These are phyloP conservation scores for Norana najaformis DNA, from an alignment of 2,888 invertebrate species.

Conservation along the genomic window DNA sequence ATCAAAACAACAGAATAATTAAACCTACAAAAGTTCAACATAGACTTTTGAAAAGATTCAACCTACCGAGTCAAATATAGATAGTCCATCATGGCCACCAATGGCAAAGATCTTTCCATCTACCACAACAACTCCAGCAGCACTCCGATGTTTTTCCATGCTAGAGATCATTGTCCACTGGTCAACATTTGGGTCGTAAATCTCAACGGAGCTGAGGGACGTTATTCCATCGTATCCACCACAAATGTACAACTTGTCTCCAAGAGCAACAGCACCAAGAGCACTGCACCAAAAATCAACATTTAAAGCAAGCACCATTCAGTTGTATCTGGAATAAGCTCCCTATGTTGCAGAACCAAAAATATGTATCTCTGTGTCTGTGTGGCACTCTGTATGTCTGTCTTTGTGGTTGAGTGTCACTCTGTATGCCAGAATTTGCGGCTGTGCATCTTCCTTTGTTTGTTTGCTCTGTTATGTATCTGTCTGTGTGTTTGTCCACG, in stretches of 20 bases:
- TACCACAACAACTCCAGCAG: constrained; percentile 74
- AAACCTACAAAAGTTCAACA: neutral
- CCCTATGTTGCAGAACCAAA: too few species aligned
- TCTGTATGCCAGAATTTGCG: too few species aligned
- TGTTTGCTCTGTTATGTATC: too few species aligned
- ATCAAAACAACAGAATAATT: neutral
- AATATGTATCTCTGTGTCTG: too few species aligned
- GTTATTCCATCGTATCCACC: constrained; percentile 62
- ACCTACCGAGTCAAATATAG: constrained; percentile 79
- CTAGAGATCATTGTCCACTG: constrained; percentile 74
- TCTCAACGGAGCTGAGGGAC: constrained; percentile 59
- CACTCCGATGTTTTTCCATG: constrained; percentile 75
- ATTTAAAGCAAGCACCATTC: too few species aligned
- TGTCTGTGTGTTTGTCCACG: too few species aligned
- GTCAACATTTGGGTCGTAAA: constrained; percentile 55
- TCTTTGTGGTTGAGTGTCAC: too few species aligned
- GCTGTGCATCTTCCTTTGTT: too few species aligned
- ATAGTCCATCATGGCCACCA: constrained; percentile 85
- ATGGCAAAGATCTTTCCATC: constrained; percentile 78
- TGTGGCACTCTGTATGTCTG: too few species aligned
- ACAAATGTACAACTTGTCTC: constrained; percentile 58
- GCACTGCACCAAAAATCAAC: constrained; percentile 51
- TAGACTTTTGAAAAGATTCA: neutral
- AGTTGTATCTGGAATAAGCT: too few species aligned
- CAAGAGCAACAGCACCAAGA: constrained; percentile 58